A percentile compares a stretch with the other conserved stretches of the same genome.
Conservation (phyloP, 2,888 invertebrate species). For the Leptura quadrifasciata region DNA sequence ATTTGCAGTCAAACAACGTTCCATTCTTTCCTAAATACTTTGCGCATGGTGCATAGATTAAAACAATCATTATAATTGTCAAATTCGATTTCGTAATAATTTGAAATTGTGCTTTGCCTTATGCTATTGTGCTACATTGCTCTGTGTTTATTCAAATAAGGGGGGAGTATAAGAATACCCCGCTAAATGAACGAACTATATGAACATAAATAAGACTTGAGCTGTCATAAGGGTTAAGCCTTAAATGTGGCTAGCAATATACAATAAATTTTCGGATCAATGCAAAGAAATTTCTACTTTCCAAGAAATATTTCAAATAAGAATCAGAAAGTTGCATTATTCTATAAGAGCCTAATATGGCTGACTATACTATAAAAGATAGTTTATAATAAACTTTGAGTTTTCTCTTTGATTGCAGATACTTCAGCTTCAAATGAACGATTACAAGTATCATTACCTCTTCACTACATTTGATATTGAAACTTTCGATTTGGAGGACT, state of each 20-base stretch:
- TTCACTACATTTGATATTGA: slow-evolving; percentile 84
- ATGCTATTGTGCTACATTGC: too few species aligned
- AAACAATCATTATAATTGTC: too few species aligned
- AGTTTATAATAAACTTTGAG: too few species aligned
- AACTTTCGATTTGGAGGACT: slow-evolving; percentile 82
- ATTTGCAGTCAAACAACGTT: too few species aligned
- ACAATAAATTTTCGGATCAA: slow-evolving; percentile 9
- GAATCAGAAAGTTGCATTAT: background rate
- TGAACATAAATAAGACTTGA: slow-evolving; percentile 4
- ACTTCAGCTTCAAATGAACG: slow-evolving; percentile 88
- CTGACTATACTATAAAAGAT: too few species aligned
- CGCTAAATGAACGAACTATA: background rate
- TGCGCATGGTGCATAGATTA: too few species aligned
- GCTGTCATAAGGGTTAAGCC: background rate
- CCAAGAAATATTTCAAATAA: background rate
- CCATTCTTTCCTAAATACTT: too few species aligned
- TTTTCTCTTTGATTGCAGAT: slow-evolving; percentile 77
- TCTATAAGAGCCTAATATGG: background rate
- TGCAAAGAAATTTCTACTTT: background rate
- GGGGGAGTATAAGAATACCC: too few species aligned
- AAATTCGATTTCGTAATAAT: too few species aligned
- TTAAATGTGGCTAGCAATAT: background rate
- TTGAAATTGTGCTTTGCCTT: too few species aligned
- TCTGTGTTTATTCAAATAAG: too few species aligned
- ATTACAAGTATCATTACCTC: slow-evolving; percentile 89